Percentiles rank a stretch among this genome's conserved stretches.
Evolutionary conservation across 2,797 vertebrate species (phyloP).

Genomic region (Cetoscarus ocellatus): DNA sequence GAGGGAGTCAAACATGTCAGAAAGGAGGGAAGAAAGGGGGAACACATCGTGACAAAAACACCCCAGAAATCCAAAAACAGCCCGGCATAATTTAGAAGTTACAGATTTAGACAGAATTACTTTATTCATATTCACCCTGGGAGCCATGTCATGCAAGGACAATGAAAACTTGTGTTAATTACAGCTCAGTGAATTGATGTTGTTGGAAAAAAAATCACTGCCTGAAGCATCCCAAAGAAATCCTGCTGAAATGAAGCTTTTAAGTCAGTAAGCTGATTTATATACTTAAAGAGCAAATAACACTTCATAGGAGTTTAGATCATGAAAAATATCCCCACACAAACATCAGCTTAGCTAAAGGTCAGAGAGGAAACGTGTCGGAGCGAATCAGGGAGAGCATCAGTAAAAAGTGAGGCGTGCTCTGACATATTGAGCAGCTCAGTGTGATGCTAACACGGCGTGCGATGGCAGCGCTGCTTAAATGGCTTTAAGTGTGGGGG

Average conservation of each 20-base stretch:
- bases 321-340: slow-evolving; percentile 23
- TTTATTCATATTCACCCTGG: slow-evolving; percentile 54
- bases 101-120: slow-evolving; percentile 55
- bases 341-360: slow-evolving; percentile 41
- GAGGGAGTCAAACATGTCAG: background rate
- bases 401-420: slow-evolving; percentile 5
- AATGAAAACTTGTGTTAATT: slow-evolving; percentile 68
- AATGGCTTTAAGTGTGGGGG: slow-evolving; percentile 38
- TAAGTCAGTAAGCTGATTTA: slow-evolving; percentile 59
- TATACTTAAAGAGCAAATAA: slow-evolving; percentile 48
- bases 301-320: slow-evolving; percentile 46
- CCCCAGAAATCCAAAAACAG: slow-evolving; percentile 38
- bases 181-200: slow-evolving; percentile 60
- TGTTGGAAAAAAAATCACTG: slow-evolving; percentile 24
- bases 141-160: slow-evolving; percentile 63
- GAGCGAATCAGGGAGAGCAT: slow-evolving; percentile 12
- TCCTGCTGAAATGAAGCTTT: slow-evolving; percentile 52
- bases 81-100: slow-evolving; percentile 24
- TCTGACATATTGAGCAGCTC: slow-evolving; percentile 10
- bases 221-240: slow-evolving; percentile 50
- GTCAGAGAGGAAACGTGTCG: slow-evolving; percentile 16
- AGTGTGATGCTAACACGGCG: slow-evolving; percentile 10
- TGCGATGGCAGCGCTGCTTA: slow-evolving; percentile 31
- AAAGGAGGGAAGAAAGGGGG: background rate
- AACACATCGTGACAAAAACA: background rate